Evolutionary conservation across 2,797 vertebrate species (phyloP).

Genomic region (Sciurus vulgaris): DNA sequence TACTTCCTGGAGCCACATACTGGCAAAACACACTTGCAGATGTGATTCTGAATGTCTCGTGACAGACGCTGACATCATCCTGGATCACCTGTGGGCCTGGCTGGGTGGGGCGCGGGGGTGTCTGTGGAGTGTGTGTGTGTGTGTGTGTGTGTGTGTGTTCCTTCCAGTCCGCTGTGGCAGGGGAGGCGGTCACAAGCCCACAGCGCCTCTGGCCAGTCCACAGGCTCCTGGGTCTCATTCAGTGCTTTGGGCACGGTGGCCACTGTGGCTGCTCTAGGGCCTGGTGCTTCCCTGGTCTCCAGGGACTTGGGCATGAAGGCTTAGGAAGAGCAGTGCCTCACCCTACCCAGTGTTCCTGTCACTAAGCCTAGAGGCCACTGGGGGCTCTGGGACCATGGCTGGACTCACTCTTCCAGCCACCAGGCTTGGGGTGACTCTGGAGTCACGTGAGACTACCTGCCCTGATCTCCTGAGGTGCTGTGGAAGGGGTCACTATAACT

Average conservation of each 20-base stretch:
- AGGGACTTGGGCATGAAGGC: neutral
- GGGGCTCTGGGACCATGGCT: neutral
- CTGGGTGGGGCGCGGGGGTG: neutral
- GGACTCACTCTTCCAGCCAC: neutral
- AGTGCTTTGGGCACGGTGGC: too few species aligned
- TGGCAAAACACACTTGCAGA: neutral
- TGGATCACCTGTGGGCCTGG: neutral
- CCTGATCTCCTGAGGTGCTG: neutral
- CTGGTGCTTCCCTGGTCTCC: neutral
- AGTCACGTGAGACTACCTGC: neutral
- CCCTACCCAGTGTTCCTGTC: neutral
- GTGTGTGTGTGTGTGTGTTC: neutral
- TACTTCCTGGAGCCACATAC: neutral
- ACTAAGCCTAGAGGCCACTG: neutral
- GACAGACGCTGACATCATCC: neutral
- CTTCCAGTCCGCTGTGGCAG: too few species aligned
- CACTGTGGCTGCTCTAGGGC: neutral
- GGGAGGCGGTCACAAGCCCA: neutral
- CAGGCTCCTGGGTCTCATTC: fast-evolving
- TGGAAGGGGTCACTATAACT: neutral
- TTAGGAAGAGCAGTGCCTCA: neutral
- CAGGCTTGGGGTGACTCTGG: neutral
- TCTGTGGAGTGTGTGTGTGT: neutral
- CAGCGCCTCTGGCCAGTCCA: neutral
- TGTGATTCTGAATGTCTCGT: neutral